phyloP scores from a whole-genome alignment of 1,140 invertebrate genomes.

The Pentalonia nigronervosa region DNA sequence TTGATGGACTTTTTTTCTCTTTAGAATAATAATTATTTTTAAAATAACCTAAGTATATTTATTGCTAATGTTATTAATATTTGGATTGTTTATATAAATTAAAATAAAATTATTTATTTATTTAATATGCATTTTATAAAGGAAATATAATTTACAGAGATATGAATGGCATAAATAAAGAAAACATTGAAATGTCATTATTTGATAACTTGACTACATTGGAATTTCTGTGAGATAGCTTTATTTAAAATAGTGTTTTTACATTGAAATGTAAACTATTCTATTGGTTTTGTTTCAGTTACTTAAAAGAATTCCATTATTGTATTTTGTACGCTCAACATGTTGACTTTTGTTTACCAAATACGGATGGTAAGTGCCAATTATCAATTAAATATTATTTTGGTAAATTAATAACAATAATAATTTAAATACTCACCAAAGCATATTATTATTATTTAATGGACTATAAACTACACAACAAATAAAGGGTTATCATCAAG shows the following conservation, averaged over 20 bases:
- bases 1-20: background rate
- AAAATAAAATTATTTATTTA: background rate
- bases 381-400: background rate
- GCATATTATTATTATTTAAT: background rate
- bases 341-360: constrained; percentile 72
- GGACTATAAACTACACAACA: background rate
- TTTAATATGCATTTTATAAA: background rate
- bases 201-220: constrained; percentile 67
- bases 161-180: constrained; percentile 66
- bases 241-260: background rate
- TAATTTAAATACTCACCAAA: background rate
- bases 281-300: constrained; percentile 66
- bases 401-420: background rate
- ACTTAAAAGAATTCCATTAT: constrained; percentile 77
- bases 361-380: constrained; percentile 64
- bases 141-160: constrained; percentile 11
- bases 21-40: background rate
- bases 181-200: constrained; percentile 67
- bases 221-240: constrained; percentile 65
- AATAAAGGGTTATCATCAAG: constrained; percentile 71
- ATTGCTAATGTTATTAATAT: background rate
- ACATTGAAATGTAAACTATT: background rate
- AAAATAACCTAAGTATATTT: background rate
- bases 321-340: constrained; percentile 71
- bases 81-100: background rate